These are phyloP conservation scores for Pagetopsis macropterus DNA, from an alignment of 2,797 vertebrate species.

Conservation along the genomic window DNA sequence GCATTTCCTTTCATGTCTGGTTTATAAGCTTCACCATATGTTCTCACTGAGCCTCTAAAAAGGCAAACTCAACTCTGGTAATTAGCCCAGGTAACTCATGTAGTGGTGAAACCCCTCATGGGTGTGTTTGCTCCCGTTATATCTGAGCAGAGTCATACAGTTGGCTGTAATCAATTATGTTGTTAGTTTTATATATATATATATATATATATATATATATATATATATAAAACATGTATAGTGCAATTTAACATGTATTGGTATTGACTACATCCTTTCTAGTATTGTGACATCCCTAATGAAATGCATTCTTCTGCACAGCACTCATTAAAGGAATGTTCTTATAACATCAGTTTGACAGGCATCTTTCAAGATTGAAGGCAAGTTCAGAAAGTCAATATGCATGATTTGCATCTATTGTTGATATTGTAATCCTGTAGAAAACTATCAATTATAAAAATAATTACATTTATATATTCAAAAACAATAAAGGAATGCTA, in stretches of 20 bases:
- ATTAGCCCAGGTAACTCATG: slow-evolving; percentile 26
- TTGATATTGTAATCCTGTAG: background rate
- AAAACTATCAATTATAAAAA: fast-evolving
- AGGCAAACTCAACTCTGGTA: slow-evolving; percentile 19
- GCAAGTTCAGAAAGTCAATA: background rate
- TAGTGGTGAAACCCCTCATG: background rate
- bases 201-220: background rate
- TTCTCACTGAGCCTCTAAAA: slow-evolving; percentile 39
- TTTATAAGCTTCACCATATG: slow-evolving; percentile 50
- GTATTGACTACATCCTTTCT: no score
- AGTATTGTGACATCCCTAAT: no score
- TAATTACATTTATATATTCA: background rate
- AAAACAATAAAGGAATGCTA: no score
- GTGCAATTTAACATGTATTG: no score
- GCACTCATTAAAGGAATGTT: slow-evolving; percentile 10
- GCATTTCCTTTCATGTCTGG: slow-evolving; percentile 42
- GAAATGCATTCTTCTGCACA: background rate
- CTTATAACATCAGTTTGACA: no score
- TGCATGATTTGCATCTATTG: background rate
- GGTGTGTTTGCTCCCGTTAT: background rate
- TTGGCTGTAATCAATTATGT: background rate
- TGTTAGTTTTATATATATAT: background rate
- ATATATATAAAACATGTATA: no score
- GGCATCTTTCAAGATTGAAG: background rate
- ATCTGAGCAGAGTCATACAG: background rate